Percentiles rank a stretch among this genome's conserved stretches.
These are phyloP conservation scores for Zaprionus africanus DNA, from an alignment of 1,140 invertebrate species.

Conservation along the genomic window DNA sequence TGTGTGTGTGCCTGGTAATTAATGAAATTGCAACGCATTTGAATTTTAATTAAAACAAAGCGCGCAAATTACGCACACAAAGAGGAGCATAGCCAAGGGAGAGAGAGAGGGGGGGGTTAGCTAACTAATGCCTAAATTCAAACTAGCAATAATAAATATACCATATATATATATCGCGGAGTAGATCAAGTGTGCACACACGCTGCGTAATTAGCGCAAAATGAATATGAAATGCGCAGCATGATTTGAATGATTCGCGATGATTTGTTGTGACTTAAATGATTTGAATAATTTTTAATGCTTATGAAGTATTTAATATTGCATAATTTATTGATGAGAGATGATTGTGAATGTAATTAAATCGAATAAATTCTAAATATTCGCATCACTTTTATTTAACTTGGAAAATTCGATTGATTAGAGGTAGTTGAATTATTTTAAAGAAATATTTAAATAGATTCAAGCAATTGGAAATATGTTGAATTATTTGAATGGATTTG, in stretches of 20 bases:
- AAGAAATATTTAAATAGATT: no score
- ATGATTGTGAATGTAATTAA: no score
- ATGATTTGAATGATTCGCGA: neutral
- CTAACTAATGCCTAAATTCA: neutral
- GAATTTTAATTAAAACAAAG: conserved; percentile 84
- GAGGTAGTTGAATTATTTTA: no score
- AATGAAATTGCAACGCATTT: conserved; percentile 83
- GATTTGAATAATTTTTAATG: no score
- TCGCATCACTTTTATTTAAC: no score
- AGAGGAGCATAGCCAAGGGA: neutral
- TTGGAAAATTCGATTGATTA: no score
- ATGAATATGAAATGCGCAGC: neutral
- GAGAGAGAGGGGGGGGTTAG: neutral
- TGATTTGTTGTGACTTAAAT: neutral
- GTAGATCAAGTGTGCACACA: neutral
- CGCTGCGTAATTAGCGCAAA: neutral
- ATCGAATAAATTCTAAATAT: no score
- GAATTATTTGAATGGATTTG: no score
- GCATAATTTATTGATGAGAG: no score
- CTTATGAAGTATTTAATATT: no score
- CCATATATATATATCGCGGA: neutral
- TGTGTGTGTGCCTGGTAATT: conserved; percentile 72
- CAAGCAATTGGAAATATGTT: no score
- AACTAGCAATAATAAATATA: conserved; percentile 2
- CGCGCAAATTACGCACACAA: conserved; percentile 71